Conservation (phyloP, 2,797 vertebrate genomes). For the Neosilurus hyrtlii region DNA sequence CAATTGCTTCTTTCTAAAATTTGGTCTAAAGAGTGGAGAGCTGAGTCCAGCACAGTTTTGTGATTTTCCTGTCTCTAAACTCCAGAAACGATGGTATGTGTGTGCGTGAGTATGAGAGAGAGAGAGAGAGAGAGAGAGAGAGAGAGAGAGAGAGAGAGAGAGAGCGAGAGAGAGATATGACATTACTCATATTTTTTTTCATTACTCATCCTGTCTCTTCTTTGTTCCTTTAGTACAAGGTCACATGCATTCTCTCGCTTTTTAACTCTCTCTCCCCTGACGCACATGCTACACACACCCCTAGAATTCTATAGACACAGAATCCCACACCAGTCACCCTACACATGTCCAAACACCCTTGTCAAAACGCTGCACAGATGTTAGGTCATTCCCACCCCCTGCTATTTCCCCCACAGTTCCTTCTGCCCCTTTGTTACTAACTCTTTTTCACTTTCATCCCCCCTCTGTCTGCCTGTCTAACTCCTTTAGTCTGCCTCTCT, state of each 20-base stretch:
- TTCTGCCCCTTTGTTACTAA: slow-evolving; percentile 1
- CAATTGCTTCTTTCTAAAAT: too few species aligned
- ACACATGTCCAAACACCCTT: neutral
- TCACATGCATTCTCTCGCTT: slow-evolving; percentile 5
- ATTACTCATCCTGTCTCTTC: slow-evolving; percentile 50
- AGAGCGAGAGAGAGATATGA: neutral
- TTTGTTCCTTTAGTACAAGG: slow-evolving; percentile 34
- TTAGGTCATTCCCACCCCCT: slow-evolving; percentile 8
- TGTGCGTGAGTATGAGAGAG: neutral
- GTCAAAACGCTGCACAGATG: neutral
- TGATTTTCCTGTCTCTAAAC: too few species aligned
- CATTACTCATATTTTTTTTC: slow-evolving; percentile 41
- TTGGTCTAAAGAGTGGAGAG: too few species aligned
- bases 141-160: neutral
- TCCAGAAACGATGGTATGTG: neutral
- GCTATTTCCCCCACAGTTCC: neutral
- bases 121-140: neutral
- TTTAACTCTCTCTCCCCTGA: neutral
- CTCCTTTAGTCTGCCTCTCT: slow-evolving; percentile 15
- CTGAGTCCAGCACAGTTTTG: too few species aligned
- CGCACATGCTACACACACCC: neutral
- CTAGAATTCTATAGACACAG: neutral
- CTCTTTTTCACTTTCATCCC: neutral
- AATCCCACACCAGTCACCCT: neutral
- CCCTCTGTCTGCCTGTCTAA: neutral